These are phyloP conservation scores for Scaptomyza cyrtandrae DNA, from an alignment of 2,888 invertebrate species.

Conservation along the genomic window DNA sequence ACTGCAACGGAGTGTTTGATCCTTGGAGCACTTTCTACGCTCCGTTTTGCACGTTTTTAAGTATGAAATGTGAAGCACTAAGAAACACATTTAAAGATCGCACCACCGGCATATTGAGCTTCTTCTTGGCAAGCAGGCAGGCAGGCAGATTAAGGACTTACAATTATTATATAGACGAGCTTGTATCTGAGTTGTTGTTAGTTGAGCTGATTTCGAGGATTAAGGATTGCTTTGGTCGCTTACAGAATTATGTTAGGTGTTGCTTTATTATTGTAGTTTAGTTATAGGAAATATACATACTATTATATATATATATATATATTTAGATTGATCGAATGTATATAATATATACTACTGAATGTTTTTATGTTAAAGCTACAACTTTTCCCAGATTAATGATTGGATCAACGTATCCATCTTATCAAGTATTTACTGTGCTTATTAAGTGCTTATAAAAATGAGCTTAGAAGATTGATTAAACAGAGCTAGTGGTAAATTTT, in stretches of 20 bases:
- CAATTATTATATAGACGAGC: slow-evolving; percentile 49
- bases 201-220: slow-evolving; percentile 2
- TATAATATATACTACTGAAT: slow-evolving; percentile 16
- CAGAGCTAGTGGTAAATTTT: background rate
- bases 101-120: slow-evolving; percentile 68
- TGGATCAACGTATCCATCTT: background rate
- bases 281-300: slow-evolving; percentile 21
- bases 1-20: slow-evolving; percentile 15
- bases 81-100: slow-evolving; percentile 21
- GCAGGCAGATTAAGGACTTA: slow-evolving; percentile 32
- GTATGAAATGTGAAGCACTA: slow-evolving; percentile 28
- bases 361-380: slow-evolving; percentile 26
- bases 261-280: slow-evolving; percentile 72
- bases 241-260: slow-evolving; percentile 59
- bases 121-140: slow-evolving; percentile 18
- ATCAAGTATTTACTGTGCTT: slow-evolving; percentile 8
- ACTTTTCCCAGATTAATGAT: background rate
- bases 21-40: slow-evolving; percentile 25
- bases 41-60: slow-evolving; percentile 29
- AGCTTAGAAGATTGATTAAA: background rate
- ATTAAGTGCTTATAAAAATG: slow-evolving; percentile 10
- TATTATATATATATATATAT: no score
- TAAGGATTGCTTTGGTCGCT: slow-evolving; percentile 40
- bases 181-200: slow-evolving; percentile 38
- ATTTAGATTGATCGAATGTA: slow-evolving; percentile 21